Evolutionary conservation across 1,140 invertebrate genomes (phyloP).

Genomic region (Habropoda laboriosa): DNA sequence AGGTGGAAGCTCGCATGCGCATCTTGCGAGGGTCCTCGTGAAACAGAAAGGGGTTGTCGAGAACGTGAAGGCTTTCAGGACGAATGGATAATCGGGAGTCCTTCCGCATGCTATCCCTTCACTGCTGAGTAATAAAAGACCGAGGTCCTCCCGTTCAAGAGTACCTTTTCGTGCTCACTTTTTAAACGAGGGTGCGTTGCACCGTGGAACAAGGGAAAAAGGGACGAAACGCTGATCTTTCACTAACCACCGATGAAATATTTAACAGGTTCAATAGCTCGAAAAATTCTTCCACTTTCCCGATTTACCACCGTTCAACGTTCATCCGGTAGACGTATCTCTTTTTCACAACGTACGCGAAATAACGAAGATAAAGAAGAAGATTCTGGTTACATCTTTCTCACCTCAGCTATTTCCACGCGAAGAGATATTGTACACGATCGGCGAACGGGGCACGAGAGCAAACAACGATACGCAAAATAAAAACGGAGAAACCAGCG

Average conservation of each 20-base stretch:
- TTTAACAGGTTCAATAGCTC: conserved; percentile 25
- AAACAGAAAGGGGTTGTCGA: conserved; percentile 39
- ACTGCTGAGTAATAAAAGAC: conserved; percentile 50
- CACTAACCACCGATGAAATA: conserved; percentile 35
- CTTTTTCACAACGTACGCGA: too few species aligned
- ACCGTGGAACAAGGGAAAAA: background rate
- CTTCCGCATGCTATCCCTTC: conserved; percentile 40
- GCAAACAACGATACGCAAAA: background rate
- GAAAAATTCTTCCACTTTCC: background rate
- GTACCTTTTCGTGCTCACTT: conserved; percentile 60
- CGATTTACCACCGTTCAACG: too few species aligned
- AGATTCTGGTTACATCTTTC: too few species aligned
- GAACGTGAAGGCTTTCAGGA: conserved; percentile 61
- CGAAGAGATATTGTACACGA: too few species aligned
- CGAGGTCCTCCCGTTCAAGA: conserved; percentile 37
- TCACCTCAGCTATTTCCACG: too few species aligned
- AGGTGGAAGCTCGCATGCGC: conserved; percentile 39
- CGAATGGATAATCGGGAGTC: conserved; percentile 66
- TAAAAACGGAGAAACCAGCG: background rate
- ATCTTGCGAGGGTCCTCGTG: conserved; percentile 39
- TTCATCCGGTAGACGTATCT: too few species aligned
- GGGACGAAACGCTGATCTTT: background rate
- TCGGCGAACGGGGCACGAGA: too few species aligned
- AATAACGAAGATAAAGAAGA: too few species aligned
- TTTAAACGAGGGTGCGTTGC: conserved; percentile 55